Evolutionary conservation across 2,113 vertebrate species (phyloP).

Genomic region (Xenopus laevis): DNA sequence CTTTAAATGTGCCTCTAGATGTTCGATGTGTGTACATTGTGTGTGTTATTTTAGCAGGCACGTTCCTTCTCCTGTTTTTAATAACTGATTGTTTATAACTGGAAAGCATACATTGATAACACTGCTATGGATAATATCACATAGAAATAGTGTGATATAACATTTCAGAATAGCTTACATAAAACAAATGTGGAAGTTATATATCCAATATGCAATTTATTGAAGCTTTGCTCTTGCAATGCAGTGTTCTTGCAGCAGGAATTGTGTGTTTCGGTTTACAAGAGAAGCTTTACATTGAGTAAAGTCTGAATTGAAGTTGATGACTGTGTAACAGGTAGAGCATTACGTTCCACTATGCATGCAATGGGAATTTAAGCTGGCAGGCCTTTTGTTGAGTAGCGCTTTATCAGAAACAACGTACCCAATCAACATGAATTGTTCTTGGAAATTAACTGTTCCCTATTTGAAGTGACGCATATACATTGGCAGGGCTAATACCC

Average conservation of each 20-base stretch:
- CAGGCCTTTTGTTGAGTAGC: slow-evolving; percentile 6
- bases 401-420: not conserved
- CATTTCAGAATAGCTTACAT: too few species aligned
- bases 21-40: too few species aligned
- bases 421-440: slow-evolving; percentile 22
- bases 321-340: not conserved
- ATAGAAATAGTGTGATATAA: too few species aligned
- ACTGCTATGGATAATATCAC: too few species aligned
- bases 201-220: not conserved
- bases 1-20: too few species aligned
- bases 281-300: not conserved
- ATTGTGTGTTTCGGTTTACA: too few species aligned
- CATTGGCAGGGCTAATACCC: slow-evolving; percentile 34
- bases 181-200: slow-evolving; percentile 8
- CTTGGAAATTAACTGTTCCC: slow-evolving; percentile 32
- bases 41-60: too few species aligned
- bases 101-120: too few species aligned
- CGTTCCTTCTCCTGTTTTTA: too few species aligned
- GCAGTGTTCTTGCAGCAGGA: slow-evolving; percentile 12
- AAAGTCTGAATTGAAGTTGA: not conserved
- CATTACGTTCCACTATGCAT: not conserved
- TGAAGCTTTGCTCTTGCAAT: not conserved
- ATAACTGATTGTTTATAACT: too few species aligned
- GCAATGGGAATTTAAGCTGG: slow-evolving; percentile 21
- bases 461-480: slow-evolving; percentile 33